A percentile compares a stretch with the other conserved stretches of the same genome.
Conservation (phyloP, 2,113 vertebrate genomes). For the Protobothrops mucrosquamatus region DNA sequence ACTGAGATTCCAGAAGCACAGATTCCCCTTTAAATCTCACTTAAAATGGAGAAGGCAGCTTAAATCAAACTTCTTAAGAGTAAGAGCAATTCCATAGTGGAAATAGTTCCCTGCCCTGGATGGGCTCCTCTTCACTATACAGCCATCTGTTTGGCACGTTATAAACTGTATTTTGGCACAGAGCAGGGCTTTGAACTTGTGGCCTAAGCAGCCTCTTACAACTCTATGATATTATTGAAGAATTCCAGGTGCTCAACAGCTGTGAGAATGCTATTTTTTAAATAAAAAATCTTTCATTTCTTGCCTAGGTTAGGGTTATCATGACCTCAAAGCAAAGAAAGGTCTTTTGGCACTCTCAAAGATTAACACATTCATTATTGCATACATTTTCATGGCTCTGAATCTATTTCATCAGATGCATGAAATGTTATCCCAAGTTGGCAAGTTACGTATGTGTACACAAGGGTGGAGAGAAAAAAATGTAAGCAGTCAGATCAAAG, state of each 20-base stretch:
- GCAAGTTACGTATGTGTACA: not conserved
- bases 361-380: not conserved
- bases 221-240: not conserved
- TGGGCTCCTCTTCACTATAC: not conserved
- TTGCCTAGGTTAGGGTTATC: fast-evolving
- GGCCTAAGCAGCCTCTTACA: not conserved
- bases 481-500: slow-evolving; percentile 18
- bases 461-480: not conserved
- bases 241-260: not conserved
- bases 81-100: not conserved
- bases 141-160: not conserved
- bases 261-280: not conserved
- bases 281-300: not conserved
- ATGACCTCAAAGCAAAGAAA: not conserved
- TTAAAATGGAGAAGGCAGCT: not conserved
- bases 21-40: not conserved
- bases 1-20: not conserved
- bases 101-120: not conserved
- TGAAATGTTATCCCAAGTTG: not conserved
- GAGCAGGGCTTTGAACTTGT: not conserved
- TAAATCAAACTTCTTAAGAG: not conserved
- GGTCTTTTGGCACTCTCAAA: not conserved
- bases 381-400: not conserved
- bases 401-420: not conserved
- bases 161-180: not conserved